Conservation (phyloP, 2,797 vertebrate genomes). For the Hydrophis major region DNA sequence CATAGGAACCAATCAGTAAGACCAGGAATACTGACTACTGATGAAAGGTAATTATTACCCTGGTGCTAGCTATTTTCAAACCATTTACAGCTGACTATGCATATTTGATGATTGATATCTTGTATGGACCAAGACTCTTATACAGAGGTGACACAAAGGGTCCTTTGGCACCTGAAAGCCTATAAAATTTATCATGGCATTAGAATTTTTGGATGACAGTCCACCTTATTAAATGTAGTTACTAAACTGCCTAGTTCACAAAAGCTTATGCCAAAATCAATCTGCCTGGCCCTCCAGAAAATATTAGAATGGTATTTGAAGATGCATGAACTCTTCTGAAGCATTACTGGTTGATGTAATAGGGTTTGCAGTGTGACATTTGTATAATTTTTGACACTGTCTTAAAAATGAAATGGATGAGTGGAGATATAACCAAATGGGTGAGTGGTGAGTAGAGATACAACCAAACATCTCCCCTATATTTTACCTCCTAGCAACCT, state of each 20-base stretch:
- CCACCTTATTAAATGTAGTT: neutral
- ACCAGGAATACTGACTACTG: neutral
- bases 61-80: neutral
- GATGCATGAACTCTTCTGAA: neutral
- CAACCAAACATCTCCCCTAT: neutral
- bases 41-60: neutral
- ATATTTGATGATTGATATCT: neutral
- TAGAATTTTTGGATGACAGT: neutral
- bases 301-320: neutral
- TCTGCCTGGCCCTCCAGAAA: neutral
- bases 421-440: neutral
- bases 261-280: neutral
- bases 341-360: neutral
- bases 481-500: neutral
- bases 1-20: neutral
- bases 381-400: slow-evolving; percentile 18
- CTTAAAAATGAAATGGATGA: neutral
- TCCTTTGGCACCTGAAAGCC: neutral
- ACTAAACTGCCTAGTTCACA: neutral
- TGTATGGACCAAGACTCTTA: neutral
- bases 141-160: neutral
- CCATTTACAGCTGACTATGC: neutral
- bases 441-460: neutral
- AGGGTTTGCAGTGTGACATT: neutral
- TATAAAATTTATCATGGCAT: neutral